Evolutionary conservation across 2,113 vertebrate genomes (phyloP).

Genomic region (Colistium nudipinnis): DNA sequence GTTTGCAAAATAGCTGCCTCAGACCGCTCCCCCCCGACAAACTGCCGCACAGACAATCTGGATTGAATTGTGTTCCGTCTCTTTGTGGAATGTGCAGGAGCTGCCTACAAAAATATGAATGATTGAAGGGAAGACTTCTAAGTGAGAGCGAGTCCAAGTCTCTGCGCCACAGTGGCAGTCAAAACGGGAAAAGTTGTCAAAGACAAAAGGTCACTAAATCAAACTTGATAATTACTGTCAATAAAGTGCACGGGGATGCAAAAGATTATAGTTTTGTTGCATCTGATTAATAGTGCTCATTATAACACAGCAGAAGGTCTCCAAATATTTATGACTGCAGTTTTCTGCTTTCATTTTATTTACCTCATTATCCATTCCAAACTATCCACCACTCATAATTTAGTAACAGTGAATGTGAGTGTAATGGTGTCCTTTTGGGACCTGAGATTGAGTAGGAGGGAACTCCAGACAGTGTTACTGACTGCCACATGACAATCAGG

Average conservation of each 20-base stretch:
- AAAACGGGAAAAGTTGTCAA: conserved; percentile 18
- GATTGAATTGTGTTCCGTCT: conserved; percentile 65
- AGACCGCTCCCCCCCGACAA: conserved; percentile 46
- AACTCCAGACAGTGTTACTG: conserved; percentile 21
- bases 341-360: conserved; percentile 46
- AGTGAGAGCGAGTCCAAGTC: not conserved
- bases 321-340: conserved; percentile 39
- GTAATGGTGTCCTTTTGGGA: conserved; percentile 36
- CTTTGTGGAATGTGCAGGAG: conserved; percentile 41
- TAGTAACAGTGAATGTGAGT: conserved; percentile 31
- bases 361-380: conserved; percentile 28
- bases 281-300: conserved; percentile 36
- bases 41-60: conserved; percentile 54
- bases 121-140: not conserved
- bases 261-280: not conserved
- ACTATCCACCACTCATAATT: conserved; percentile 41
- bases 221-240: conserved; percentile 15
- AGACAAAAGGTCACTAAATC: conserved; percentile 24
- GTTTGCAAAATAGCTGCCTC: conserved; percentile 54
- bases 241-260: conserved; percentile 18
- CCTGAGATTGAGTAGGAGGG: conserved; percentile 15
- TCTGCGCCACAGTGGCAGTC: not conserved
- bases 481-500: conserved; percentile 47
- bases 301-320: conserved; percentile 21
- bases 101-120: conserved; percentile 52